Conservation (phyloP, 2,888 invertebrate genomes). For the Trisateles emortualis region DNA sequence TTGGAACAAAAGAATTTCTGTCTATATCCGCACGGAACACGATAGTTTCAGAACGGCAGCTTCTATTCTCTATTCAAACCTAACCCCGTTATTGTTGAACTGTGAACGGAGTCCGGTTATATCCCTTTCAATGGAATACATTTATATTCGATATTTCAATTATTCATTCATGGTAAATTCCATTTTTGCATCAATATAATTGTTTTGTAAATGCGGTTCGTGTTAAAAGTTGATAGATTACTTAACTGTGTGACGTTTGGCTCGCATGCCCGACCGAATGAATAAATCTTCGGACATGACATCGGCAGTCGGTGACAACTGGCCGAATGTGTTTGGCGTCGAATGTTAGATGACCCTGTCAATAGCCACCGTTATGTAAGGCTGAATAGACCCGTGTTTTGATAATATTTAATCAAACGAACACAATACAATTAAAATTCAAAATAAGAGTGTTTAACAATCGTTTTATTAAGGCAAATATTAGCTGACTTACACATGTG, state of each 20-base stretch:
- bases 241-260: conserved; percentile 41
- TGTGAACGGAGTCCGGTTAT: neutral
- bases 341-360: conserved; percentile 62
- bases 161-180: neutral
- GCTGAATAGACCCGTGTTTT: conserved; percentile 38
- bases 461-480: too few relatives aligned
- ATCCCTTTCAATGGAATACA: neutral
- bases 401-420: conserved; percentile 21
- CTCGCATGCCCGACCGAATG: conserved; percentile 54
- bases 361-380: conserved; percentile 32
- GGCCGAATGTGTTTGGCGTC: conserved; percentile 65
- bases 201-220: conserved; percentile 36
- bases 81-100: neutral
- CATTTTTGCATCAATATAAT: conserved; percentile 16
- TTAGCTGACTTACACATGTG: too few relatives aligned
- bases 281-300: conserved; percentile 66
- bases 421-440: neutral
- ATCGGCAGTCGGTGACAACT: conserved; percentile 62
- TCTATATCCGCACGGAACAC: neutral
- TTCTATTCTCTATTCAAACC: conserved; percentile 2
- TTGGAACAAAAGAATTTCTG: neutral
- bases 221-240: conserved; percentile 53
- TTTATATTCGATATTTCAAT: conserved; percentile 5
- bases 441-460: too few relatives aligned
- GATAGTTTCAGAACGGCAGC: neutral